Conservation (phyloP, 1,140 invertebrate species). For the Philotrypesis tridentata region DNA sequence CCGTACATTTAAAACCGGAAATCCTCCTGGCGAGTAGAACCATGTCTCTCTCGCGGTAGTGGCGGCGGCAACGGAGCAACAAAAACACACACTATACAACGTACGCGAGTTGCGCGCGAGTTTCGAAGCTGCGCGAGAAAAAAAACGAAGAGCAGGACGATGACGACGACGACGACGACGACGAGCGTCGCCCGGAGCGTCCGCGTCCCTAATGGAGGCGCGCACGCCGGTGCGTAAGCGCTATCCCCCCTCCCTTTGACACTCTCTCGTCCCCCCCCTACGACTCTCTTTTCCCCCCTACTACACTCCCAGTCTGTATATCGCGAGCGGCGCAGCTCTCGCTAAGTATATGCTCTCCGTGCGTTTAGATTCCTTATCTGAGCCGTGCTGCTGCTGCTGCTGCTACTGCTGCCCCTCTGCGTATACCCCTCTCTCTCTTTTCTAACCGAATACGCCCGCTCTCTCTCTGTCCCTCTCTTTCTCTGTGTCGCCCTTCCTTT, state of each 20-base stretch:
- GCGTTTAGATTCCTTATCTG: constrained; percentile 44
- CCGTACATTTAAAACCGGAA: constrained; percentile 47
- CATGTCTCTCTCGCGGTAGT: constrained; percentile 7
- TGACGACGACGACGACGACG: constrained; percentile 15
- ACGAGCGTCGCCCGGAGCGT: constrained; percentile 62
- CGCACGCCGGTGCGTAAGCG: constrained; percentile 60
- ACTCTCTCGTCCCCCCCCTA: constrained; percentile 35
- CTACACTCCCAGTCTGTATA: constrained; percentile 19
- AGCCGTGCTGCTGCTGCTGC: no score
- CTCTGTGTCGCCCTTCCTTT: constrained; percentile 46
- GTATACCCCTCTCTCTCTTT: neutral
- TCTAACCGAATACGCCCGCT: neutral
- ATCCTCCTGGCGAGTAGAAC: constrained; percentile 43
- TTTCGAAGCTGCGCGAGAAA: constrained; percentile 14
- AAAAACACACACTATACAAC: neutral
- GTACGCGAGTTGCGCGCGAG: neutral
- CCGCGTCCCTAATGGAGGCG: constrained; percentile 66
- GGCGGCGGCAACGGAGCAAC: neutral
- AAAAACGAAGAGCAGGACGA: neutral
- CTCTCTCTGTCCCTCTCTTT: constrained; percentile 23
- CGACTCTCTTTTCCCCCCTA: constrained; percentile 52
- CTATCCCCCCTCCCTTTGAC: constrained; percentile 54
- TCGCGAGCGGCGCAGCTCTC: constrained; percentile 42
- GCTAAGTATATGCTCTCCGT: constrained; percentile 8
- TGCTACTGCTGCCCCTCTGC: constrained; percentile 7